Conservation (phyloP, 1,140 invertebrate genomes). For the Dendrolimus punctatus region DNA sequence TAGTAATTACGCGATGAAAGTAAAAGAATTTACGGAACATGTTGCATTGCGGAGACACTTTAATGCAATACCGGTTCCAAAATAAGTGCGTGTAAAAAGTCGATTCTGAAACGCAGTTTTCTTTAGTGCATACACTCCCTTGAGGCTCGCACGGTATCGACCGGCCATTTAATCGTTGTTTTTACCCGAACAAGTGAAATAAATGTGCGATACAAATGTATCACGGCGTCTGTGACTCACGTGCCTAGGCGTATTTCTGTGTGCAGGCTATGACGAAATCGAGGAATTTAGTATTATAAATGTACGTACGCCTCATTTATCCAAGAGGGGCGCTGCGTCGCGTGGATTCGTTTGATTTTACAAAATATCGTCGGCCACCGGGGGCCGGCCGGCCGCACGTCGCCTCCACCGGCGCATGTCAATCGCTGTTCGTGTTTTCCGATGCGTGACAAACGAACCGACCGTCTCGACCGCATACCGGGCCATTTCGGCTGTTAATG, state of each 20-base stretch:
- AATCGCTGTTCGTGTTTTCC: conserved; percentile 22
- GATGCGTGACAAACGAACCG: not conserved
- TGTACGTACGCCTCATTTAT: no score
- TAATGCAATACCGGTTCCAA: conserved; percentile 19
- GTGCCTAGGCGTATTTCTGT: conserved; percentile 17
- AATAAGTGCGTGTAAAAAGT: conserved; percentile 25
- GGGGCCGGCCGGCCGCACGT: not conserved
- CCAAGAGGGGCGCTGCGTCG: conserved; percentile 23
- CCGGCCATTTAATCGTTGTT: conserved; percentile 4
- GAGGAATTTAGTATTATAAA: not conserved
- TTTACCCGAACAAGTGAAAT: conserved; percentile 4
- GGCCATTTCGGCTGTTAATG: not conserved
- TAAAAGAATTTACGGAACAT: not conserved
- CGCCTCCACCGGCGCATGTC: conserved; percentile 24
- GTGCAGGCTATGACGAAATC: conserved; percentile 9
- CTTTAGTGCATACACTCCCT: no score
- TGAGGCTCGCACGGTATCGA: no score
- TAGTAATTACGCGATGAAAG: conserved; percentile 8
- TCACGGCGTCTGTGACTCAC: conserved; percentile 39
- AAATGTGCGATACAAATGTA: conserved; percentile 25
- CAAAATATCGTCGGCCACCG: no score
- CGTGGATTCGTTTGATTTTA: no score
- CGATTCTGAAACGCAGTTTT: conserved; percentile 17
- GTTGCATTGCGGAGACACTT: not conserved
- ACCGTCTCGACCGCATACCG: not conserved